phyloP scores from a whole-genome alignment of 2,113 vertebrate genomes.

The Halcyon malimbica region DNA sequence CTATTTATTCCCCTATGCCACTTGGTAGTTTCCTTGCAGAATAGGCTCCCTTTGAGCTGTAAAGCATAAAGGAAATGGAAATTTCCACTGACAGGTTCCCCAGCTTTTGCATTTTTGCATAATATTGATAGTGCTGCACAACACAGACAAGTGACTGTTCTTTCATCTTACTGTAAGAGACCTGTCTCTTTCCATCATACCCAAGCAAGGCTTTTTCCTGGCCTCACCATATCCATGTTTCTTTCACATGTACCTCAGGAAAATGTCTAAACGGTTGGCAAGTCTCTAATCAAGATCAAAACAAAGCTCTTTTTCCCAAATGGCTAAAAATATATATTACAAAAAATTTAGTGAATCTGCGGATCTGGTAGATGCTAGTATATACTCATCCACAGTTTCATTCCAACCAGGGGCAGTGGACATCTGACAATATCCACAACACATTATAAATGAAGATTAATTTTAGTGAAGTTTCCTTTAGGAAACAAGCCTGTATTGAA shows the following conservation, averaged over 20 bases:
- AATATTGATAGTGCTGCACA: neutral
- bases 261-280: neutral
- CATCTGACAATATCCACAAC: neutral
- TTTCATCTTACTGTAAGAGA: neutral
- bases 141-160: neutral
- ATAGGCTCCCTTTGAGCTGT: neutral
- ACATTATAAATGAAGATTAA: neutral
- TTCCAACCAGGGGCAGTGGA: neutral
- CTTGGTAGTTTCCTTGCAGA: neutral
- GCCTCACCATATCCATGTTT: neutral
- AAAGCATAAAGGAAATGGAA: constrained; percentile 23
- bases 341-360: neutral
- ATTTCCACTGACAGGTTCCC: constrained; percentile 37
- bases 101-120: constrained; percentile 11
- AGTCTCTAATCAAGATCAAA: neutral
- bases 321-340: neutral
- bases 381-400: neutral
- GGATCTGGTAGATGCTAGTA: neutral
- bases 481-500: neutral
- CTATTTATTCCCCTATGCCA: neutral
- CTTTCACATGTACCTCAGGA: neutral
- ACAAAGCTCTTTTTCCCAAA: neutral
- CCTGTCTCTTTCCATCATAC: neutral
- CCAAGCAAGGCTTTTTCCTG: neutral
- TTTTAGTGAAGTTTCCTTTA: neutral